Percentiles rank a stretch among this genome's conserved stretches.
Conservation (phyloP, 2,113 vertebrate species). For the Pseudopipra pipra region DNA sequence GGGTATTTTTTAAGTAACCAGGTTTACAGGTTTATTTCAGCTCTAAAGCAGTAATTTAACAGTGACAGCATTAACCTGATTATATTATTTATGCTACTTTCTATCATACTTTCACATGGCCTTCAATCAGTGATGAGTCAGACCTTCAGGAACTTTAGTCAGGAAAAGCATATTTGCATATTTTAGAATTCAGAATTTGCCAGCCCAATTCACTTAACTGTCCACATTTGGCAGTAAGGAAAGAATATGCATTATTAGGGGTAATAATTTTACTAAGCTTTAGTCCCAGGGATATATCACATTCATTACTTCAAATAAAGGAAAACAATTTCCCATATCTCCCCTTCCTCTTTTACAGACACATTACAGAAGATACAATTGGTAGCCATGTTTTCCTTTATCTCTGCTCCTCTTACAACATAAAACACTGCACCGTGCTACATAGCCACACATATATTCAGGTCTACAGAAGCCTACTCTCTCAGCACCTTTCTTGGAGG, state of each 20-base stretch:
- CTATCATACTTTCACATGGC: neutral
- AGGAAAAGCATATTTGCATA: neutral
- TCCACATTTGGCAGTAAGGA: neutral
- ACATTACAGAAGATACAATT: neutral
- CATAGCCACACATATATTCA: rapidly evolving
- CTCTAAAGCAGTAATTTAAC: neutral
- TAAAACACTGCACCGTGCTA: neutral
- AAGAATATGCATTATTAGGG: neutral
- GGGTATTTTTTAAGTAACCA: neutral
- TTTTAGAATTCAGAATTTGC: neutral
- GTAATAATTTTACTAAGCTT: neutral
- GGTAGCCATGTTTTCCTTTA: neutral
- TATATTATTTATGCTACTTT: neutral
- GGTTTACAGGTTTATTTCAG: neutral
- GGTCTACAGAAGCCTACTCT: neutral
- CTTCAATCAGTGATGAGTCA: neutral
- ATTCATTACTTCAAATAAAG: neutral
- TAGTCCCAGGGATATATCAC: neutral
- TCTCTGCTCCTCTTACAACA: neutral
- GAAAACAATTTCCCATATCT: neutral
- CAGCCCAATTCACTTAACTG: neutral
- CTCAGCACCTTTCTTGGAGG: neutral
- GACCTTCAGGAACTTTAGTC: neutral
- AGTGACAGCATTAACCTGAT: neutral
- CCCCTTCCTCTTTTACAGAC: neutral